These are phyloP conservation scores for Drosophila falleni DNA, from an alignment of 2,888 invertebrate genomes.

Conservation along the genomic window DNA sequence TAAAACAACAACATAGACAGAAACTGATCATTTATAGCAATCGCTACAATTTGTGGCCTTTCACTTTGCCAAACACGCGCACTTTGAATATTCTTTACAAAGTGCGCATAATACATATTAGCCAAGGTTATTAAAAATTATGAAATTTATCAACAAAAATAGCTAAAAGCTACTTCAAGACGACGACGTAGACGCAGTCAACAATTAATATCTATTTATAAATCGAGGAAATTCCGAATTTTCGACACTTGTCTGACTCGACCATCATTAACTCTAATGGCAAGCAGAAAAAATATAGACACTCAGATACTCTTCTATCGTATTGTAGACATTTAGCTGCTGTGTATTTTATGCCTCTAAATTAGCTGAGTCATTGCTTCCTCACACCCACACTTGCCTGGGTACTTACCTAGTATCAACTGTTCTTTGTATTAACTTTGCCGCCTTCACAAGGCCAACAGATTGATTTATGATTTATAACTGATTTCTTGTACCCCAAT, in stretches of 20 bases:
- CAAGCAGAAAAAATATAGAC: slow-evolving; percentile 21
- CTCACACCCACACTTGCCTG: slow-evolving; percentile 37
- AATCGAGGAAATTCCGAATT: slow-evolving; percentile 71
- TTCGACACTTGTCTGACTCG: slow-evolving; percentile 61
- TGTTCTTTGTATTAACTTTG: slow-evolving; percentile 18
- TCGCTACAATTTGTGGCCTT: slow-evolving; percentile 69
- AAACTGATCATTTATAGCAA: slow-evolving; percentile 62
- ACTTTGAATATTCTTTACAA: slow-evolving; percentile 73
- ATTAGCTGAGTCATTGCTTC: slow-evolving; percentile 40
- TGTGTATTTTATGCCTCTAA: slow-evolving; percentile 27
- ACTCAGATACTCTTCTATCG: slow-evolving; percentile 1
- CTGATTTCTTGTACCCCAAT: neutral
- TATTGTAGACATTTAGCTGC: slow-evolving; percentile 12
- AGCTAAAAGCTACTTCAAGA: slow-evolving; percentile 52
- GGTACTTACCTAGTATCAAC: neutral
- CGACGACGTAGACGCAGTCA: slow-evolving; percentile 19
- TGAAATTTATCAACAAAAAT: slow-evolving; percentile 66
- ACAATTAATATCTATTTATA: slow-evolving; percentile 69
- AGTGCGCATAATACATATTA: slow-evolving; percentile 69
- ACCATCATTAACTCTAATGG: slow-evolving; percentile 47
- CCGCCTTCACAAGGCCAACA: slow-evolving; percentile 17
- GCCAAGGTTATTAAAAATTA: slow-evolving; percentile 74
- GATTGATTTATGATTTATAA: neutral
- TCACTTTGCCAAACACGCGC: slow-evolving; percentile 74
- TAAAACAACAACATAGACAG: slow-evolving; percentile 41